Evolutionary conservation across 2,888 invertebrate genomes (phyloP).

Genomic region (Plagiodera versicolora): DNA sequence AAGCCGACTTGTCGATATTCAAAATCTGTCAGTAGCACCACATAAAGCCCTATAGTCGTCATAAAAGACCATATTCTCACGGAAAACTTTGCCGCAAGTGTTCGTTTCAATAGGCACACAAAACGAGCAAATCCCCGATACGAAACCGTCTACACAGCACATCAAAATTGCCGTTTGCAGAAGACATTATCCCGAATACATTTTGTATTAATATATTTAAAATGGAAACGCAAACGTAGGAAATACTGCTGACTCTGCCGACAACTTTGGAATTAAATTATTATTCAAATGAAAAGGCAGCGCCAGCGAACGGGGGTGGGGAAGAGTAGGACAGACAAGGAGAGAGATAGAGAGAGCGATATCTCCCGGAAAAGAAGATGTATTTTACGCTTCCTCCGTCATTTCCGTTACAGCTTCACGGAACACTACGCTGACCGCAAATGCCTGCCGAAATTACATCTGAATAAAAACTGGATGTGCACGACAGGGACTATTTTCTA

Average conservation of each 20-base stretch:
- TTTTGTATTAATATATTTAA: constrained; percentile 48
- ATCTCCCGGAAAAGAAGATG: constrained; percentile 46
- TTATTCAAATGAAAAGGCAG: constrained; percentile 50
- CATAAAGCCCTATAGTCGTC: too few species aligned
- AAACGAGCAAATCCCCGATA: constrained; percentile 2
- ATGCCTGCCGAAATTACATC: constrained; percentile 46
- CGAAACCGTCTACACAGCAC: constrained; percentile 12
- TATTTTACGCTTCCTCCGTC: constrained; percentile 47
- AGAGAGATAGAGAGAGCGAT: constrained; percentile 21
- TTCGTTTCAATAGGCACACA: constrained; percentile 18
- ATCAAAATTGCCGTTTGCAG: constrained; percentile 36
- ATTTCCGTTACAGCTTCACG: constrained; percentile 45
- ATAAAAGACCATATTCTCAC: constrained; percentile 1
- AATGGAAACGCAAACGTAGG: constrained; percentile 47
- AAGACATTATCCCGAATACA: constrained; percentile 41
- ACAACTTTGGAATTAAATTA: constrained; percentile 50
- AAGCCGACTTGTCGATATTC: not conserved
- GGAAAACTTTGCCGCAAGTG: constrained; percentile 6
- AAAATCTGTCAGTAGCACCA: not conserved
- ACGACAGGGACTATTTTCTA: constrained; percentile 24
- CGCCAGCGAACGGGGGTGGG: constrained; percentile 32
- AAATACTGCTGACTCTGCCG: constrained; percentile 42
- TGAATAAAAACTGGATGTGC: constrained; percentile 43
- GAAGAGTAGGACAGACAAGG: not conserved
- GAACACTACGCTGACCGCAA: constrained; percentile 47